Conservation (phyloP, 2,797 vertebrate genomes). For the Loriculus beryllinus region DNA sequence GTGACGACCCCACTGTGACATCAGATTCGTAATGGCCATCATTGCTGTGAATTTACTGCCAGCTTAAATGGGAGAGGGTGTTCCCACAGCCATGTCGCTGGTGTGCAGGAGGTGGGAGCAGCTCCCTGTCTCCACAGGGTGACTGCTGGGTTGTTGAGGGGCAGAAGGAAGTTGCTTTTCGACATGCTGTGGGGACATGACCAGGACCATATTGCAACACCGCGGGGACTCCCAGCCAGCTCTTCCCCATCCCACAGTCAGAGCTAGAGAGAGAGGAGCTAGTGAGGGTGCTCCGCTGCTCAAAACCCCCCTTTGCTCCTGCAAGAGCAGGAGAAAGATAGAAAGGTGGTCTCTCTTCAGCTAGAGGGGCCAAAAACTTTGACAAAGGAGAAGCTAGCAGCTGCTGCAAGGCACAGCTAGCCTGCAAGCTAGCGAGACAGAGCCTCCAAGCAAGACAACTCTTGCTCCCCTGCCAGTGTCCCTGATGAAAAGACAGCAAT, state of each 20-base stretch:
- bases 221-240: background rate
- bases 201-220: background rate
- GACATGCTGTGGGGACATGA: background rate
- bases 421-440: background rate
- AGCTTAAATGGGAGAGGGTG: background rate
- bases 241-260: background rate
- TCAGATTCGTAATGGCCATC: background rate
- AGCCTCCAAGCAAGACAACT: background rate
- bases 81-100: background rate
- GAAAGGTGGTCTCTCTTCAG: background rate
- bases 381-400: background rate
- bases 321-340: background rate
- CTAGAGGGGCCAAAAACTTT: background rate
- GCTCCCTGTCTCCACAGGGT: background rate
- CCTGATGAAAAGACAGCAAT: background rate
- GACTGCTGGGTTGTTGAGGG: rapidly evolving
- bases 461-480: background rate
- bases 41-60: background rate
- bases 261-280: background rate
- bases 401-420: background rate
- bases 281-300: background rate
- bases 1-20: background rate
- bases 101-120: background rate
- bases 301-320: background rate
- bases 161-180: background rate